Percentiles rank a stretch among this genome's conserved stretches.
Evolutionary conservation across 2,113 vertebrate genomes (phyloP).

Genomic region (Tachycineta bicolor): DNA sequence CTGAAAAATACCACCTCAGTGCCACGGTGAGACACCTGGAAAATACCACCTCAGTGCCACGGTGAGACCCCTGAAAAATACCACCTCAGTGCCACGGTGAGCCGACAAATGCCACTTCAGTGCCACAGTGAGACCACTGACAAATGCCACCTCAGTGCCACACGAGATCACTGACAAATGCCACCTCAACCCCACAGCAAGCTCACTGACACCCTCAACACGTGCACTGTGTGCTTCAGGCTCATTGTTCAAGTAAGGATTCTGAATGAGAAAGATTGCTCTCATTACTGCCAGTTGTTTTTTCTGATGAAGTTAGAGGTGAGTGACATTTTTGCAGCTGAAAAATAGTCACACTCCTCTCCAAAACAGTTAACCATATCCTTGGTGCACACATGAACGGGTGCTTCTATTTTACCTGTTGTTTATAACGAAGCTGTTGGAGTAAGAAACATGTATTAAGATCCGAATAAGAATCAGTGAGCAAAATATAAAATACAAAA

Average conservation of each 20-base stretch:
- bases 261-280: not conserved
- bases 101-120: no score
- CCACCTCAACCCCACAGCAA: rapidly evolving
- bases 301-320: not conserved
- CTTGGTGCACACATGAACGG: not conserved
- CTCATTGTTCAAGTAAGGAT: not conserved
- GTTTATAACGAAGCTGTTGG: not conserved
- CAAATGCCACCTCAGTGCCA: no score
- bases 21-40: no score
- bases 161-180: no score
- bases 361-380: not conserved
- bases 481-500: not conserved
- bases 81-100: no score
- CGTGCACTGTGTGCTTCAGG: not conserved
- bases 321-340: not conserved
- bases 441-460: not conserved
- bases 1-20: no score
- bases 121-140: no score
- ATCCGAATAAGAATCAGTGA: not conserved
- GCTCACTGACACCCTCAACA: not conserved
- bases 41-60: no score
- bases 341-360: not conserved
- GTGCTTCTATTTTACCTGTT: not conserved
- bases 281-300: not conserved
- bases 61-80: no score